These are phyloP conservation scores for Oxycera nigricornis DNA, from an alignment of 2,888 invertebrate genomes.

Conservation along the genomic window DNA sequence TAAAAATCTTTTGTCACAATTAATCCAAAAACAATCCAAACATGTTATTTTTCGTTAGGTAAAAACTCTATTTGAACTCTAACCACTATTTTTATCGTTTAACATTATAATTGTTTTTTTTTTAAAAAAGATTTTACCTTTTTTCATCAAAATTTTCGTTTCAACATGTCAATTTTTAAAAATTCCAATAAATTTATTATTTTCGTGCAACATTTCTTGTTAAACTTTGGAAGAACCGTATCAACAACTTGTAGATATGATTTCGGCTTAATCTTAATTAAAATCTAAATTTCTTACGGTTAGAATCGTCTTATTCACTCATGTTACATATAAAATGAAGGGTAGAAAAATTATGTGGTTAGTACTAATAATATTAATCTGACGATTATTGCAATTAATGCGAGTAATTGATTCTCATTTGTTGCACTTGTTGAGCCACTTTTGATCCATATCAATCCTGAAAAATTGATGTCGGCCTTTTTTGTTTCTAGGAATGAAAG, in stretches of 20 bases:
- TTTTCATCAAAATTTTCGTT: too few relatives aligned
- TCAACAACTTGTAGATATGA: conserved; percentile 31
- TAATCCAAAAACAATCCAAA: too few relatives aligned
- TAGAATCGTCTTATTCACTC: neutral
- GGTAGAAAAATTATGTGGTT: conserved; percentile 9
- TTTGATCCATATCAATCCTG: conserved; percentile 42
- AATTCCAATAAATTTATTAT: too few relatives aligned
- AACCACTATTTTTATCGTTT: too few relatives aligned
- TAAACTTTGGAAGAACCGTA: conserved; percentile 29
- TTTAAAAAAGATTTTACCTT: too few relatives aligned
- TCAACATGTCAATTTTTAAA: too few relatives aligned
- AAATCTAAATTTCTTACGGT: conserved; percentile 2
- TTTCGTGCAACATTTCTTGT: too few relatives aligned
- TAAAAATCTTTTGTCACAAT: too few relatives aligned
- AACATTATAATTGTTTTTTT: too few relatives aligned
- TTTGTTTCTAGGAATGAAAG: conserved; percentile 23
- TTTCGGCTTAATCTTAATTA: conserved; percentile 9
- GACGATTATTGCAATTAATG: conserved; percentile 27
- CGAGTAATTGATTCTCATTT: conserved; percentile 22
- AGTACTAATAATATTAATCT: neutral
- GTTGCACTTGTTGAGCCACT: conserved; percentile 1
- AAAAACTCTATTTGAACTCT: too few relatives aligned
- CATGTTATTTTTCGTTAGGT: too few relatives aligned
- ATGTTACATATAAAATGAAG: neutral
- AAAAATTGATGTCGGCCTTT: conserved; percentile 44